A percentile compares a stretch with the other conserved stretches of the same genome.
Evolutionary conservation across 2,113 vertebrate species (phyloP).

Genomic region (Aleadryas rufinucha): DNA sequence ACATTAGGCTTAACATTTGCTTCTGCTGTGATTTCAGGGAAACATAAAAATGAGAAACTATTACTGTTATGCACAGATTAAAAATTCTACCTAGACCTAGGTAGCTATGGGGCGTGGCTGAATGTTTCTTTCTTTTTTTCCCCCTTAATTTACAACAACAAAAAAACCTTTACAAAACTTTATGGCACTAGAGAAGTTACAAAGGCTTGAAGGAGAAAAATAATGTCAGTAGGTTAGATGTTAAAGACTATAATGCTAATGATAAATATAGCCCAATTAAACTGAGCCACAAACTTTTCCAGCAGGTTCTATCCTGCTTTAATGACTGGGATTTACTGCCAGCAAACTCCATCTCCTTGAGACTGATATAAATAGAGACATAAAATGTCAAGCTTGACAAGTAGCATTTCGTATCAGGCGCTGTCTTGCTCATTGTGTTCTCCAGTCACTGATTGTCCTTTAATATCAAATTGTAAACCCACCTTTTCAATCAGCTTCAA

Average conservation of each 20-base stretch:
- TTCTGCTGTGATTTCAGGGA: neutral
- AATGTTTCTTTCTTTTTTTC: neutral
- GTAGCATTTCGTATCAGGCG: neutral
- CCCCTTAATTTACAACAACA: neutral
- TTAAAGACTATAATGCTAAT: neutral
- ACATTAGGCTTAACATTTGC: neutral
- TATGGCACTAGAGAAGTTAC: neutral
- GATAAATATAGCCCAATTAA: neutral
- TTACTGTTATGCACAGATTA: neutral
- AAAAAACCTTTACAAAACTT: neutral
- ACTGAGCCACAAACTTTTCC: neutral
- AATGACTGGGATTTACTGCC: constrained; percentile 17
- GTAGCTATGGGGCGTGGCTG: neutral
- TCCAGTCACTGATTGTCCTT: neutral
- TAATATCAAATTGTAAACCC: neutral
- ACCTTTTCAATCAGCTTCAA: neutral
- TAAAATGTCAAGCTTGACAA: constrained; percentile 28
- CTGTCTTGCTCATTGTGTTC: neutral
- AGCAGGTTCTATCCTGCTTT: neutral
- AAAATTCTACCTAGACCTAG: neutral
- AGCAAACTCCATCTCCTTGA: neutral
- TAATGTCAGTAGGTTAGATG: neutral
- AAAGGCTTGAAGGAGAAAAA: neutral
- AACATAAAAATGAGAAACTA: neutral
- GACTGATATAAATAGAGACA: constrained; percentile 5